Base-by-base conservation (phyloP, 2,797 vertebrate species). In the Telmatherina bonti region DNA sequence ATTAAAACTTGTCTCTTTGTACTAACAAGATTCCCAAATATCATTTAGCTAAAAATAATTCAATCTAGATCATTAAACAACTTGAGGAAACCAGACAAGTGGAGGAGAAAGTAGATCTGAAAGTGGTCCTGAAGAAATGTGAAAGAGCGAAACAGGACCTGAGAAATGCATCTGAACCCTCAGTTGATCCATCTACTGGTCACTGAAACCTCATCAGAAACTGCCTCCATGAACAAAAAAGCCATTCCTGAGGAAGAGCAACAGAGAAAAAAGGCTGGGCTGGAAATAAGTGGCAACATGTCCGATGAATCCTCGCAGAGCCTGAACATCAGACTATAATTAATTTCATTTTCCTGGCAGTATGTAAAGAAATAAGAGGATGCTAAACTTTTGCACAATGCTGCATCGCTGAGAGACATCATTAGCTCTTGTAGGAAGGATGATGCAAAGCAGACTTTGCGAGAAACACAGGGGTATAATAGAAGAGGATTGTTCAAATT, bases 401-500 rank as follows among this genome's bases (percentile, higher is more conserved):
- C 9, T 22, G 20, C 45, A 22, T 10, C 22, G 45, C 11, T 49
- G 10, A 49, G n/a, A 49, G 47, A 11, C n/a, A 49, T 22, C 11
- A 49, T n/a, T n/a, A n/a, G 9, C 7, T 45, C 20, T 45, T 45
- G 54, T 59, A 33, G 47, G 3, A 71, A 45, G 36, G 61, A 57
- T 27, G 33, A 70, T n/a, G 33, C 57, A 57, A 45, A 65, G 30
- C 55, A 66, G 67, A 65, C 41, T 62, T 52, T 12, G 30, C 31
- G 64, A 43, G 53, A 70, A 53, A 66, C 0, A 15, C 10, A 11
- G 24, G 45, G n/a, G 16, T 47, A 36, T 3, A 60, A 62, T 26
- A 45, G 63, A 49, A 49, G 24, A 16, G 35, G 38, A 77, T 65
- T 16, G 41, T 76, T 82, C 33, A 47, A 63, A 84, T 66, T 60